Evolutionary conservation across 2,797 vertebrate species (phyloP).

Genomic region (Esox masquinongy): DNA sequence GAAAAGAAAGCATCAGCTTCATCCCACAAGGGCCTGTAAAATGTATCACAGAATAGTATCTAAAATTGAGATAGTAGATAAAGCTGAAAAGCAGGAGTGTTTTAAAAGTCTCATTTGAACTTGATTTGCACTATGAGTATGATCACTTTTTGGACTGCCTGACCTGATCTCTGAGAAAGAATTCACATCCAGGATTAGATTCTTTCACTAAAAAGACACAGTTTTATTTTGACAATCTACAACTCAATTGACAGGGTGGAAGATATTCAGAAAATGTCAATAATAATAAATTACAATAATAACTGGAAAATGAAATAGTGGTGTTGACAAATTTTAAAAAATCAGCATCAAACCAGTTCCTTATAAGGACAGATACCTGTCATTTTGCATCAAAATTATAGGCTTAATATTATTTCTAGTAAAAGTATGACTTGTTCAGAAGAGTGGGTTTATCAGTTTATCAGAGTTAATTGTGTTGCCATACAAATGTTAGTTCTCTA

Average conservation of each 20-base stretch:
- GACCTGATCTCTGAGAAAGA: constrained; percentile 64
- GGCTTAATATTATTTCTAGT: constrained; percentile 7
- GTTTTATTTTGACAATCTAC: constrained; percentile 60
- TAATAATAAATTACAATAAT: no score
- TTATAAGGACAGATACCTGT: constrained; percentile 1
- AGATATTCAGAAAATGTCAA: not conserved
- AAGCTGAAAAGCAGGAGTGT: constrained; percentile 68
- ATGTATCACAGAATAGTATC: constrained; percentile 61
- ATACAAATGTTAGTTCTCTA: not conserved
- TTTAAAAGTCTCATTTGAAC: constrained; percentile 74
- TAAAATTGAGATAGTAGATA: constrained; percentile 63
- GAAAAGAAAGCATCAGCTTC: constrained; percentile 62
- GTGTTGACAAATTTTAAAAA: constrained; percentile 26
- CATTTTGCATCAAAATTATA: constrained; percentile 8
- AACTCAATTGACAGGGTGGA: constrained; percentile 26
- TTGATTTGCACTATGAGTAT: constrained; percentile 57
- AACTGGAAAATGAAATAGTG: no score
- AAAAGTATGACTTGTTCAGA: not conserved
- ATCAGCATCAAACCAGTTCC: constrained; percentile 5
- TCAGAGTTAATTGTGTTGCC: not conserved
- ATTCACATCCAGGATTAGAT: constrained; percentile 59
- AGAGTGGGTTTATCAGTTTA: not conserved
- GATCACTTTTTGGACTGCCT: constrained; percentile 60
- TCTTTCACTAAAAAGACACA: constrained; percentile 54
- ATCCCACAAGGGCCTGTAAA: constrained; percentile 60